A percentile compares a stretch with the other conserved stretches of the same genome.
phyloP scores from a whole-genome alignment of 2,113 vertebrate species.

The Bos taurus region ARS-UCD2.0 NC_037350.1:27457001-27457500 shows the following conservation, averaged over 20 bases:
- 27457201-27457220: not conserved
- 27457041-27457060: not conserved
- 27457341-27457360: not conserved
- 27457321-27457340: rapidly evolving
- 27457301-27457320: not conserved
- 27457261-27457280: not conserved
- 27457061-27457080: not conserved
- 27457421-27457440: no score
- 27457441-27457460: not conserved
- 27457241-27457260: not conserved
- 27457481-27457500: not conserved
- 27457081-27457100: not conserved
- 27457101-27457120: not conserved
- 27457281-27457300: not conserved
- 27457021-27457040: not conserved
- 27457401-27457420: not conserved
- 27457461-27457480: not conserved
- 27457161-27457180: not conserved
- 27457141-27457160: not conserved
- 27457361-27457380: not conserved
- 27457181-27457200: not conserved
- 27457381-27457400: not conserved
- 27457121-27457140: not conserved
- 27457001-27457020: not conserved
- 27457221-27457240: not conserved